Base-by-base conservation (phyloP, 2,113 vertebrate species). In the human region DNA sequence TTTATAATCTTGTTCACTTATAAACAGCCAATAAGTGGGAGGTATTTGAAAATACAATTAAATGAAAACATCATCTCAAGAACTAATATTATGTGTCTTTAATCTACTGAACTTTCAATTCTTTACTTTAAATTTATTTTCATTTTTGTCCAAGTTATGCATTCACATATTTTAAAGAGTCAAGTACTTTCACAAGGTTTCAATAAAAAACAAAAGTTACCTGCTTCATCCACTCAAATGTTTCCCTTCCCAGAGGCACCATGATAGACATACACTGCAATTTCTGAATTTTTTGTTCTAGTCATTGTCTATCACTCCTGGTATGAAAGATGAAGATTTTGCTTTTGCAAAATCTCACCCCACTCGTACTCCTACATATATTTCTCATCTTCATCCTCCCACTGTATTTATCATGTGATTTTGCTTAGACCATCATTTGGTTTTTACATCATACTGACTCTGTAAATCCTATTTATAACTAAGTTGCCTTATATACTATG, bases 61-160 rank as follows among this genome's bases (percentile, higher is more conserved):
- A 92, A 78, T 66, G 30, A 94, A 96, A 95, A 95, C 94, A 48
- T 90, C 94, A 96, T 68, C 59, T 93, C 66, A 89, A 95, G 85
- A 88, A 64, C 82, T 17, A 68, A 75, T 90, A 61, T 93, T 75
- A 55, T 50, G 1, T 66, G 89, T 88, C 57, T 80, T 81, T 76
- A 75, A 93, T 93, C 30, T 78, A 78, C 23, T 68, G 55, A 96
- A 93, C 55, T 86, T 92, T 83, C 16, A 45, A 45, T 59, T 89
- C 45, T 95, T 82, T 79, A n/a, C 43, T 81, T 96, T 64, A 90
- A 89, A 85, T 38, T 73, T 57, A 40, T 86, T 92, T 96, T 92
- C 4, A 61, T 64, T 95, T 80, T 83, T 88, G 85, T 48, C 35
- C 70, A 89, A 92, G 45, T 73, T 85, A 22, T 11, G 55, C 20